Base-by-base conservation (phyloP, 2,797 vertebrate genomes). In the Darevskia mixta region DNA sequence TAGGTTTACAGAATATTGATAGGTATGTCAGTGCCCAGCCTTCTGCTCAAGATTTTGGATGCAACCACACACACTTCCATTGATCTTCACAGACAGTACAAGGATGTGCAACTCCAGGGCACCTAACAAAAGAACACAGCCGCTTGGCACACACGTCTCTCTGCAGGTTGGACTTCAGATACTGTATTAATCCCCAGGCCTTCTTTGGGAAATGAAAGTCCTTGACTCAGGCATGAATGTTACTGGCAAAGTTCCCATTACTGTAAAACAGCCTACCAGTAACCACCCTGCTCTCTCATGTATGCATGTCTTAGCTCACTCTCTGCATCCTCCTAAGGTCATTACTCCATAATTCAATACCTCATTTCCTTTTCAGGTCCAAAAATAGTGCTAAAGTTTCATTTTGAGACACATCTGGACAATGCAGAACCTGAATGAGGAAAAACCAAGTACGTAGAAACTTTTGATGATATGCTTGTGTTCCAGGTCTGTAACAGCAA, bases 201-300 rank as follows among this genome's bases (percentile, higher is more conserved):
- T 95, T 94, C 92, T 93, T 77, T 90, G 90, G 89, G 82, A 94
- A 95, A 95, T 73, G 86, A 94, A 87, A 94, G 95, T 96, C 94
- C 92, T 96, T 96, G 95, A 96, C 90, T 95, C 86, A 93, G 64
- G 79, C 88, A 94, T 91, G 86, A 95, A 95, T 94, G 89, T 93
- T 87, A 89, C 92, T 95, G 92, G 94, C 91, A 94, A 91, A 93
- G 82, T 85, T 96, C 94, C 92, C 90, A 94, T 91, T 93, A 91
- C 91, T 89, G 91, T 82, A 93, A 90, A 96, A 82, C 87, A 94
- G 91, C 91, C 92, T 94, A 88, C 89, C 90, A 95, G 92, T 79
- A 94, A 88, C 61, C 86, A 88, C 75, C 86, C 90, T 93, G 79
- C 89, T 45, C 90, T 92, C 89, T 86, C 83, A 69, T 76, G 61